phyloP scores from a whole-genome alignment of 2,113 vertebrate genomes.

The Anguilla rostrata region DNA sequence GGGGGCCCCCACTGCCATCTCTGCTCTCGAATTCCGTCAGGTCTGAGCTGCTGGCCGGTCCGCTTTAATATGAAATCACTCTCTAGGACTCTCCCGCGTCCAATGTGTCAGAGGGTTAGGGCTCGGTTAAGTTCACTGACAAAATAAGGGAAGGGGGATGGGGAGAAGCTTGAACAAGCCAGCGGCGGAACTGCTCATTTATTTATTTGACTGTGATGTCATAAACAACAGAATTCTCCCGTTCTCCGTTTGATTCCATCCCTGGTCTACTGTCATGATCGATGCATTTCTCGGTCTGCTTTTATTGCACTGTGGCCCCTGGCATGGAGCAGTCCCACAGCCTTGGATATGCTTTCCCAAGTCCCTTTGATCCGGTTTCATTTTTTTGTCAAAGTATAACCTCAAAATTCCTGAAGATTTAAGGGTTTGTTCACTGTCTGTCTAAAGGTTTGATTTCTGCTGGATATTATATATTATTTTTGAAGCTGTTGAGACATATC shows the following conservation, averaged over 20 bases:
- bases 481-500: not conserved
- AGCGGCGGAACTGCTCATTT: not conserved
- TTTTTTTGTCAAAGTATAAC: not conserved
- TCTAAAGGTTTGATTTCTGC: not conserved
- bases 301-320: not conserved
- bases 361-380: not conserved
- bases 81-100: not conserved
- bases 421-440: not conserved
- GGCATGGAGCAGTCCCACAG: not conserved
- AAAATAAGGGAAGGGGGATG: not conserved
- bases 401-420: not conserved
- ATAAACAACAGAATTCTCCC: too few species aligned
- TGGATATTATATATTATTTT: not conserved
- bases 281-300: not conserved
- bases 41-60: not conserved
- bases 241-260: not conserved
- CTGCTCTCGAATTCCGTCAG: constrained; percentile 15
- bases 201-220: not conserved
- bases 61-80: not conserved
- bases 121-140: not conserved
- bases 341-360: not conserved
- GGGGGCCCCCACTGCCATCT: not conserved
- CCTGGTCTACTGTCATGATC: not conserved
- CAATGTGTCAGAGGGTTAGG: not conserved
- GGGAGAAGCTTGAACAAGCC: not conserved